Base-by-base conservation (phyloP, 2,797 vertebrate genomes). In the Luscinia luscinia region DNA sequence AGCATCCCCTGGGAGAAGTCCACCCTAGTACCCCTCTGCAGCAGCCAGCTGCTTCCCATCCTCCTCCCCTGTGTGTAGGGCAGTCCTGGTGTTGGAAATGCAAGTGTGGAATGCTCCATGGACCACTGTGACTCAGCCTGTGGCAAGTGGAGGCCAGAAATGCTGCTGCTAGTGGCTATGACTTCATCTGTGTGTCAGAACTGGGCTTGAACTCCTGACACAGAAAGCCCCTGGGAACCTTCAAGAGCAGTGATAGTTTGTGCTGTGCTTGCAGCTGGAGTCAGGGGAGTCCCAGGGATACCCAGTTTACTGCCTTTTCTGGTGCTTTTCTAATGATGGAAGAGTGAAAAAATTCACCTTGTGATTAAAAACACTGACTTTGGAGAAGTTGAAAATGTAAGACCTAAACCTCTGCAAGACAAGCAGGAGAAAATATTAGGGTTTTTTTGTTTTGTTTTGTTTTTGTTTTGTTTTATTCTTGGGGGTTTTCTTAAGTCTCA, bases 1-100 rank as follows among this genome's bases (percentile, higher is more conserved):
- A 57, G 15, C 58, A 87, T 57, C 12, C 7, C 7, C 9, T 24
- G 15, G 45, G 43, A 46, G 32, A 38, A 40, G 27, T 49, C 38
- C 19, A 23, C 8, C 12, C 15, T 23, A 6, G 6, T 18, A 22
- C 5, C 5, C 11, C 6, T 63, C 23, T 0, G 4, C 51, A 66
- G 30, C 16, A 86, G 23, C n/a, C 38, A 52, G 13, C 9, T 6
- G 4, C 59, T 84, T 89, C 68, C 41, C 0, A 0, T 36, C 70
- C 52, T 68, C 12, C 15, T 80, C 3, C 28, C 10, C 3, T 2
- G 6, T 36, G 63, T 4, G 7, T 5, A 0, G 0, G n/a, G 46
- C 14, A 22, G 69, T 45, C 15, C 19, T 9, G 2, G 2, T 45
- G 38, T 32, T 48, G 59, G 63, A 63, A 77, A 49, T 2, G 15